Conservation (phyloP, 1,140 invertebrate genomes). For the Ladona fulva region DNA sequence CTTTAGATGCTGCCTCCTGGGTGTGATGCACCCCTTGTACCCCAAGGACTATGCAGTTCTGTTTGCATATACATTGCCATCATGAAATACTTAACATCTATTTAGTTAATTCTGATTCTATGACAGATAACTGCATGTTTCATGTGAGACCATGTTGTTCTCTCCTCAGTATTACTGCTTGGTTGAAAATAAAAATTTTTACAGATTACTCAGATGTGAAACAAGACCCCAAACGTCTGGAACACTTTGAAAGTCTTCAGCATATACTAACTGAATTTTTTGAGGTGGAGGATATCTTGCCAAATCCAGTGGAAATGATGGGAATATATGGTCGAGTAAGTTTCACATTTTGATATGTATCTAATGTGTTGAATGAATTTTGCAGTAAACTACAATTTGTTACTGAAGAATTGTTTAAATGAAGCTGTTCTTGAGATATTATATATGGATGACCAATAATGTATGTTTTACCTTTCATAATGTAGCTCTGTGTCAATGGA, state of each 20-base stretch:
- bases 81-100: no score
- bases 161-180: no score
- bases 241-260: conserved; percentile 61
- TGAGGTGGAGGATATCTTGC: conserved; percentile 45
- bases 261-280: conserved; percentile 58
- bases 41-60: no score
- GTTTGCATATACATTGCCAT: no score
- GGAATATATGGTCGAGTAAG: conserved; percentile 70
- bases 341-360: conserved; percentile 19
- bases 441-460: no score
- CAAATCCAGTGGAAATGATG: conserved; percentile 68
- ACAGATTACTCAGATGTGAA: conserved; percentile 71
- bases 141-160: no score
- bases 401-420: no score
- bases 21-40: no score
- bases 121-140: no score
- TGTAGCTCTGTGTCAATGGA: conserved; percentile 72
- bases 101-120: no score
- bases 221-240: conserved; percentile 55
- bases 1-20: no score
- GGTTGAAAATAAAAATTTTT: conserved; percentile 29
- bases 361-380: not conserved
- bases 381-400: not conserved
- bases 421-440: no score
- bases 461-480: not conserved